Base-by-base conservation (phyloP, 2,113 vertebrate species). In the Thomomys bottae region DNA sequence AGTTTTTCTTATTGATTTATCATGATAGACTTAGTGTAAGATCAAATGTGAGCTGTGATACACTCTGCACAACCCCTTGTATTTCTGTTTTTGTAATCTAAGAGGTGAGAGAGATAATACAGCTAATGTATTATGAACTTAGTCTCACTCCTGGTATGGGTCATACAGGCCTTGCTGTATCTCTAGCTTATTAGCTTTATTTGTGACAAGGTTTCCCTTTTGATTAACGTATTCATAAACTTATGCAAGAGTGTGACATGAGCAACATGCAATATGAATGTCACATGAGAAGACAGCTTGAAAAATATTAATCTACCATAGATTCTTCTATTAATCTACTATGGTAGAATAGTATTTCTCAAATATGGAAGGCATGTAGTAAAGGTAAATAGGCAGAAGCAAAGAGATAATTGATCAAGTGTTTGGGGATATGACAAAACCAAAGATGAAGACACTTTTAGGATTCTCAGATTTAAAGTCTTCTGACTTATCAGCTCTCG, bases 151-250 rank as follows among this genome's bases (percentile, higher is more conserved):
- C 1, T 28, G 61, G 7, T 34, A 36, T 42, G 4, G 76, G 64
- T 89, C 54, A 45, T 81, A 66, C 36, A 10, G 24, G 61, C 23
- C 38, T 67, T 79, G 20, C 21, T 38, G n/a, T 30, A 8, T 61
- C 12, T 45, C 2, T 71, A 66, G 67, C 30, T n/a, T 80, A 42
- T 71, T 73, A 54, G 15, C 11, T 92, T 93, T 88, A 83, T 80
- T 90, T 92, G 18, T 66, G 38, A 84, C 1, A 17, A 95, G 28
- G 64, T 90, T 92, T 93, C 77, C 49, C 59, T 89, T 76, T 63
- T 81, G 54, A 28, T 85, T 36, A 75, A 94, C 85, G 64, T 81
- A 61, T 36, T 67, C 8, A 61, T 66, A 21, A 34, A 4, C n/a
- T 85, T 30, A 61, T 59, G 64, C 66, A 63, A 90, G 67, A 83